Evolutionary conservation across 2,113 vertebrate species (phyloP), one percentile per base, ranked within the genome.

Genomic region (Nycticryphes semicollaris): DNA sequence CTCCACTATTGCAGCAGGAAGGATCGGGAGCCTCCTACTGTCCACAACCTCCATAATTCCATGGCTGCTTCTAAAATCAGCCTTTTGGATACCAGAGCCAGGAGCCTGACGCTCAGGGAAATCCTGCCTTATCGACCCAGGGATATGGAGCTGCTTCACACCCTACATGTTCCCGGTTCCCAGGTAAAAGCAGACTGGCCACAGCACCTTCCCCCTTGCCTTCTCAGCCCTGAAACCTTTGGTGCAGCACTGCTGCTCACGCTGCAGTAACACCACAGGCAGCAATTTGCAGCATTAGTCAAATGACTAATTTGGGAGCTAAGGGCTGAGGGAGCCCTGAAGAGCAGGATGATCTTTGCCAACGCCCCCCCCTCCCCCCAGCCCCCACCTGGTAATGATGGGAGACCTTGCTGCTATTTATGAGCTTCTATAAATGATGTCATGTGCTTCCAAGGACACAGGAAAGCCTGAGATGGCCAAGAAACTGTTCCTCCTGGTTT

Each of bases 81-180:
- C 35, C 30, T 59, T 50, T 50, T 23, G 28, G 41, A 47, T 56
- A 56, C 50, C 30, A 30, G 15, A 86, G 51, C 72, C 39, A 23
- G 69, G 25, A 73, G 48, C 57, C 15, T n/a, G 15, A 31, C 25
- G 33, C 23, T 48, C 7, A 0, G 15, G 20, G 35, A 67, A 27
- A 41, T 50, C 43, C 62, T 50, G 62, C 35, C 1, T 0, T 12
- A 20, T 28, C 3, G 1, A 12, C 12, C 15, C 30, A 9, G 30
- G 35, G 15, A 17, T 48, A 4, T 9, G 18, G 48, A 75, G n/a
- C 50, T n/a, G 28, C 9, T 27, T 33, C n/a, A 27, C 8, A 28
- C 22, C 41, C 23, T 47, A 11, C 41, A n/a, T 28, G 7, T 22
- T 75, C 20, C 22, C 31, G 17, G 24, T 59, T 20, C 35, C 67